Percentiles rank a stretch among this genome's conserved stretches.
Evolutionary conservation across 2,797 vertebrate species (phyloP).

Genomic region (Macropus fuliginosus): DNA sequence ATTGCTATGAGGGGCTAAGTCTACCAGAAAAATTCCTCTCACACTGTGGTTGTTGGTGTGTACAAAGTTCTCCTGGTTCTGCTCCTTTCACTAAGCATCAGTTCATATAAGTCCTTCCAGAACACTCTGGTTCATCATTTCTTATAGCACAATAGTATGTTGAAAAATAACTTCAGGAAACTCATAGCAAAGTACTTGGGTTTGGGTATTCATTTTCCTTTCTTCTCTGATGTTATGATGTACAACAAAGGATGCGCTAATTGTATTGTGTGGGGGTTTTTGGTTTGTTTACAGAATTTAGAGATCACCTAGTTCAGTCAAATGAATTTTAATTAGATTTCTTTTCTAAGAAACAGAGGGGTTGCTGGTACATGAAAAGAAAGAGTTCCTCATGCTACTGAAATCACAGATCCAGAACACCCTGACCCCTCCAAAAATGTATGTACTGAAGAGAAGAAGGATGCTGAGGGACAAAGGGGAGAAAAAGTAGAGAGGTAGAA

Average conservation of each 20-base stretch:
- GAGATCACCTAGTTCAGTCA: background rate
- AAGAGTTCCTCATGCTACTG: background rate
- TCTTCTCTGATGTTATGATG: background rate
- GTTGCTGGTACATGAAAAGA: background rate
- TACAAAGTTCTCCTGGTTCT: no score
- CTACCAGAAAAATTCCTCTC: no score
- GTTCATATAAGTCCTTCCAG: no score
- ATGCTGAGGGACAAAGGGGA: background rate
- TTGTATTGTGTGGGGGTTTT: background rate
- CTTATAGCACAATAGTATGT: background rate
- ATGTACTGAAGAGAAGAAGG: background rate
- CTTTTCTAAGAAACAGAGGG: background rate
- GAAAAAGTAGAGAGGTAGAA: background rate
- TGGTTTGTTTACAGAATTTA: background rate
- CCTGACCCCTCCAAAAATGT: background rate
- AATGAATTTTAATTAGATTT: background rate
- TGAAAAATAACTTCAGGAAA: background rate
- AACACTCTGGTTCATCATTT: no score
- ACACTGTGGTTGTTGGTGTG: no score
- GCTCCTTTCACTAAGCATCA: no score
- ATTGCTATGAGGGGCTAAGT: no score
- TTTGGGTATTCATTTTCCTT: background rate
- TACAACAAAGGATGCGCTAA: background rate
- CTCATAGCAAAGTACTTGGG: background rate
- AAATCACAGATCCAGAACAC: background rate